phyloP scores from a whole-genome alignment of 2,888 invertebrate species.

The Drosophila buzzatii region DNA sequence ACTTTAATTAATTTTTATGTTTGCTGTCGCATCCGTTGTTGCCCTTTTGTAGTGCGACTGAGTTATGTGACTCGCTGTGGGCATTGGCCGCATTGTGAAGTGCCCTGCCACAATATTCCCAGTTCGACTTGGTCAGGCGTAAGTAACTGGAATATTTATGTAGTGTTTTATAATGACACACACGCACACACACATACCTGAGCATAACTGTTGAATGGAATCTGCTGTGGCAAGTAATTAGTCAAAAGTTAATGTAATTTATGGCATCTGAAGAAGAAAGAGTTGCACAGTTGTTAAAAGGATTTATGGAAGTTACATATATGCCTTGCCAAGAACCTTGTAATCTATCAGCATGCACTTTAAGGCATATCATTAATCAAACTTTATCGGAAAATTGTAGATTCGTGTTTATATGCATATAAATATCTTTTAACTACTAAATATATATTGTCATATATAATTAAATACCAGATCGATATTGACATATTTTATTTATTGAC shows the following conservation, averaged over 20 bases:
- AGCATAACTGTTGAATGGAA: constrained; percentile 32
- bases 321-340: neutral
- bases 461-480: neutral
- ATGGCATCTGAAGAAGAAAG: constrained; percentile 4
- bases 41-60: constrained; percentile 51
- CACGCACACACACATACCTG: constrained; percentile 9
- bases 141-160: constrained; percentile 73
- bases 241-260: constrained; percentile 64
- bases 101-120: constrained; percentile 14
- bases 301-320: neutral
- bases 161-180: constrained; percentile 34
- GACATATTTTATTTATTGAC: too few species aligned
- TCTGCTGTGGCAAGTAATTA: constrained; percentile 56
- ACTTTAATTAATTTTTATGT: constrained; percentile 78
- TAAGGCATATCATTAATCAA: constrained; percentile 1
- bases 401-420: neutral
- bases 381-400: too few species aligned
- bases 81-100: constrained; percentile 53
- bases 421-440: too few species aligned
- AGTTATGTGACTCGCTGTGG: constrained; percentile 78
- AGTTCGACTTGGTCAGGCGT: constrained; percentile 52
- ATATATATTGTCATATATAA: neutral
- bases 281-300: neutral
- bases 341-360: neutral
- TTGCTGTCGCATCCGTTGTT: constrained; percentile 46